These are phyloP conservation scores for Geophilus truncorum DNA, from an alignment of 2,888 invertebrate genomes.

Conservation along the genomic window DNA sequence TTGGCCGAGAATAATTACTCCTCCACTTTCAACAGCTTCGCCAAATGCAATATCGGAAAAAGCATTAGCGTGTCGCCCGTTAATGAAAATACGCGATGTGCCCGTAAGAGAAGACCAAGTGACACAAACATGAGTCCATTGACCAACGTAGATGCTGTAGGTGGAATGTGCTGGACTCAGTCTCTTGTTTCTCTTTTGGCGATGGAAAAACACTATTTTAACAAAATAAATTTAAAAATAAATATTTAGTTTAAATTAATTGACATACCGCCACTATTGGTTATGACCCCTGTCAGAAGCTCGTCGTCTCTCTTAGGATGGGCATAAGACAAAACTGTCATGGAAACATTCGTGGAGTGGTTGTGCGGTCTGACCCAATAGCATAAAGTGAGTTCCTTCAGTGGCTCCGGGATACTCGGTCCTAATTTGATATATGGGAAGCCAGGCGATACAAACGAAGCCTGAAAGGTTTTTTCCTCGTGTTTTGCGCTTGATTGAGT, in stretches of 20 bases:
- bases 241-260: neutral
- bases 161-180: neutral
- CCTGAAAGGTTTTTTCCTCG: neutral
- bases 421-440: neutral
- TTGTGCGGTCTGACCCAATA: neutral
- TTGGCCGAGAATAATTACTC: neutral
- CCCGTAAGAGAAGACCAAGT: conserved; percentile 7
- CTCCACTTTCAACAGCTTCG: neutral
- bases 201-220: neutral
- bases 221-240: neutral
- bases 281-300: neutral
- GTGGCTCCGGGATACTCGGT: neutral
- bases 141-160: neutral
- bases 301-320: neutral
- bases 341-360: neutral
- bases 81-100: neutral
- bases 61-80: neutral
- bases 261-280: neutral
- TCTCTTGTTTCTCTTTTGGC: neutral
- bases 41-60: neutral
- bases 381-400: neutral
- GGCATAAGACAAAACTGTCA: neutral
- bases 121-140: neutral
- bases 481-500: neutral
- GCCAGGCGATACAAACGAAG: neutral